phyloP scores from a whole-genome alignment of 2,797 vertebrate species.

The Falco berigora region DNA sequence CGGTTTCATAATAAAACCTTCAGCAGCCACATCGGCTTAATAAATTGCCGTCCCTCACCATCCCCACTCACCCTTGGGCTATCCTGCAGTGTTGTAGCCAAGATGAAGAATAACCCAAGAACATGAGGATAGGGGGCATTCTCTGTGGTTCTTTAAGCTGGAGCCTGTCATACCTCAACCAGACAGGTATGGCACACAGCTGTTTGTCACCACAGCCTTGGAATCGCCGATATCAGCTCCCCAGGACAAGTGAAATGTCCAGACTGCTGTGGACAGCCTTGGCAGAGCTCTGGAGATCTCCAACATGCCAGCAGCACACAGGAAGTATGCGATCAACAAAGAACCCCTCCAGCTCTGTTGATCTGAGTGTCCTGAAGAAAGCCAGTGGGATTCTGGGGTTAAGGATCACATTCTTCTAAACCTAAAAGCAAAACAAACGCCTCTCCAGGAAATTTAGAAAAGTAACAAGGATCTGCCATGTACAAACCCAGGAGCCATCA shows the following conservation, averaged over 20 bases:
- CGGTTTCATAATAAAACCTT: not conserved
- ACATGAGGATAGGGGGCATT: fast-evolving
- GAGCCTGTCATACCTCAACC: not conserved
- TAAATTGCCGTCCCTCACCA: not conserved
- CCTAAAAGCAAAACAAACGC: not conserved
- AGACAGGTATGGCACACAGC: fast-evolving
- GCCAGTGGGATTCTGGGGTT: not conserved
- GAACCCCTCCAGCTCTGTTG: not conserved
- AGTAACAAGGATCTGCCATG: not conserved
- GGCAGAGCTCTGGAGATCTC: not conserved
- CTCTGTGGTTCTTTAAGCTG: not conserved
- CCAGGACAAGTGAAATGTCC: not conserved
- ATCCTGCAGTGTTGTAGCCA: not conserved
- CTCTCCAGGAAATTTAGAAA: not conserved
- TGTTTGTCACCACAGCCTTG: not conserved
- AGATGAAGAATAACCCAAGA: not conserved
- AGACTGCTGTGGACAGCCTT: fast-evolving
- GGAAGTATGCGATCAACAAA: not conserved
- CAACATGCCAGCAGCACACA: fast-evolving
- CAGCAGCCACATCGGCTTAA: not conserved
- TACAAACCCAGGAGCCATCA: not conserved
- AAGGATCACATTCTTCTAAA: not conserved
- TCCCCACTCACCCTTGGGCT: not conserved
- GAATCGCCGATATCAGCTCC: not conserved
- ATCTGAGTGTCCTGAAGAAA: not conserved